Percentiles rank a stretch among this genome's conserved stretches.
These are phyloP conservation scores for Erpornis zantholeuca DNA, from an alignment of 2,113 vertebrate species.

Conservation along the genomic window DNA sequence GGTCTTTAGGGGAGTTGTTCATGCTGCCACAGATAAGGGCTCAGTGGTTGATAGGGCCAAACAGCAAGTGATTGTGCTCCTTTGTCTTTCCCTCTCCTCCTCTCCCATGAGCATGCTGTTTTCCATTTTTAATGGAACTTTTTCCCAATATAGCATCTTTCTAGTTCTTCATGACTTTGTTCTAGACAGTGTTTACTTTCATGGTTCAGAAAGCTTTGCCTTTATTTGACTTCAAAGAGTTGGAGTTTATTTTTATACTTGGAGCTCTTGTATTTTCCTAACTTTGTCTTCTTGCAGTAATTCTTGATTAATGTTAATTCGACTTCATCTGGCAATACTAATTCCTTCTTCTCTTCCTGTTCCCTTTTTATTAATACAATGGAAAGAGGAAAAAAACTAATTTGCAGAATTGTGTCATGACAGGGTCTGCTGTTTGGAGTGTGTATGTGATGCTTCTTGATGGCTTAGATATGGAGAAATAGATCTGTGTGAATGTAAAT, in stretches of 20 bases:
- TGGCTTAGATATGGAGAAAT: background rate
- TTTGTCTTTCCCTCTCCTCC: background rate
- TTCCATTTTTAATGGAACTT: background rate
- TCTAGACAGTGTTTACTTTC: background rate
- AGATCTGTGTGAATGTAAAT: background rate
- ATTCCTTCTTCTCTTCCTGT: conserved; percentile 26
- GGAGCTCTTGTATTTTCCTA: background rate
- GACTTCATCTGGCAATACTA: background rate
- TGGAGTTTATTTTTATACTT: background rate
- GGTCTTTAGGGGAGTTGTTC: conserved; percentile 18
- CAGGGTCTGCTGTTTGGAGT: background rate
- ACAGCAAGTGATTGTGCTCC: background rate
- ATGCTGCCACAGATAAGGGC: background rate
- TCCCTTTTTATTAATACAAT: conserved; percentile 29
- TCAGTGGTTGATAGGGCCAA: background rate
- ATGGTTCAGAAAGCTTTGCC: background rate
- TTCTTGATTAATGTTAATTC: conserved; percentile 13
- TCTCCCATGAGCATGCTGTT: fast-evolving
- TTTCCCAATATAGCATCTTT: background rate
- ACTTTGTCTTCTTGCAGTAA: background rate
- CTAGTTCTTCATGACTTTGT: background rate
- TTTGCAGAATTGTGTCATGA: background rate
- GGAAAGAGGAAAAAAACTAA: background rate
- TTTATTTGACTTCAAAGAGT: background rate
- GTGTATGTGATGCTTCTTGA: background rate